These are phyloP conservation scores for Metacarcinus magister DNA, from an alignment of 2,888 invertebrate species.

Conservation along the genomic window DNA sequence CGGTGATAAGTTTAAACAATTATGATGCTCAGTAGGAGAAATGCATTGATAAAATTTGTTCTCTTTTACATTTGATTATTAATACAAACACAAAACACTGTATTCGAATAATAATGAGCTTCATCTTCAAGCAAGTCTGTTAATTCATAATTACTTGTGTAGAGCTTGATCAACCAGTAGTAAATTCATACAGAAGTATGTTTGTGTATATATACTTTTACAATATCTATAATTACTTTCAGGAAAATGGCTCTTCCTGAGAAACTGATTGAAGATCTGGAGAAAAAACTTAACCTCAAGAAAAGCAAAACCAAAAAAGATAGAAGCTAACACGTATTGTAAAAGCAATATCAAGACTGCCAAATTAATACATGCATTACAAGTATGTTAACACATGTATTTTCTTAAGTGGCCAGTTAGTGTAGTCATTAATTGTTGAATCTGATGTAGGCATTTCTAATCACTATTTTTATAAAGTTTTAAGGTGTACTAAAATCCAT, in stretches of 20 bases:
- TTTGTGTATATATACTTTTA: background rate
- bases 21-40: background rate
- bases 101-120: background rate
- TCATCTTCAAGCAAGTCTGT: background rate
- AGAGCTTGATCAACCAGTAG: background rate
- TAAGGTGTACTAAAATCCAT: too few species aligned
- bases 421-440: background rate
- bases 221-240: slow-evolving; percentile 7
- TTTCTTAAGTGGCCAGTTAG: background rate
- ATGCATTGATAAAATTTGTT: background rate
- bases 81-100: background rate
- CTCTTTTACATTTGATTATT: background rate
- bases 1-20: background rate
- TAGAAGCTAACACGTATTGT: background rate
- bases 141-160: background rate
- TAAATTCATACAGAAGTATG: background rate
- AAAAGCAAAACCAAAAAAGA: background rate
- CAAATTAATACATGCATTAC: background rate
- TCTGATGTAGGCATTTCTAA: too few species aligned
- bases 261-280: slow-evolving; percentile 63
- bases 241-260: slow-evolving; percentile 70
- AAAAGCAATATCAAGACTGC: background rate
- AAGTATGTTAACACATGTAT: background rate
- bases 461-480: too few species aligned
- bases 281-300: slow-evolving; percentile 62